phyloP scores from a whole-genome alignment of 1,140 invertebrate species.

The Tetragonula clypearis region DNA sequence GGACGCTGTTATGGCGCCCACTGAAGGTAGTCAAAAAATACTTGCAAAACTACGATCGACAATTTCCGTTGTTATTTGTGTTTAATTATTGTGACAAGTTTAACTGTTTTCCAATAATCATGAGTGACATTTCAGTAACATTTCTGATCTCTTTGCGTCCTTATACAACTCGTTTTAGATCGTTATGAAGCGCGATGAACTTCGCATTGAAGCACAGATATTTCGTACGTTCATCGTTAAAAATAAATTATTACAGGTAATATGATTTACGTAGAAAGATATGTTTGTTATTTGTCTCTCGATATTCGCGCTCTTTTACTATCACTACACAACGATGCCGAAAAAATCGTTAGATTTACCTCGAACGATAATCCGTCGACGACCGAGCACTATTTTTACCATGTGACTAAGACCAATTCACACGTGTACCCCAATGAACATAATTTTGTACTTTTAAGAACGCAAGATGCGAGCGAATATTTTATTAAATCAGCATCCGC shows the following conservation, averaged over 20 bases:
- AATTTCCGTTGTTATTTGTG: background rate
- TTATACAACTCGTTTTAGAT: background rate
- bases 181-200: conserved; percentile 23
- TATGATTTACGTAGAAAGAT: conserved; percentile 34
- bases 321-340: conserved; percentile 59
- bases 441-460: conserved; percentile 25
- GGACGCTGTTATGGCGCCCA: conserved; percentile 67
- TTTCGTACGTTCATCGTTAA: conserved; percentile 37
- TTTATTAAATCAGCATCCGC: conserved; percentile 39
- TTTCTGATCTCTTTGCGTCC: background rate
- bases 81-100: background rate
- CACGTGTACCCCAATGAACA: conserved; percentile 21
- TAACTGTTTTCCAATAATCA: no score
- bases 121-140: background rate
- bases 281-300: conserved; percentile 1
- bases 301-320: conserved; percentile 41
- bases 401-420: conserved; percentile 58
- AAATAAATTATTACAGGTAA: conserved; percentile 36
- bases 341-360: conserved; percentile 74
- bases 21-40: conserved; percentile 37
- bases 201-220: background rate
- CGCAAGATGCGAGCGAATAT: background rate
- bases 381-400: conserved; percentile 58
- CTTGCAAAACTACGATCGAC: conserved; percentile 10
- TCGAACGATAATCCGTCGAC: conserved; percentile 53